Evolutionary conservation across 2,797 vertebrate genomes (phyloP), one percentile per base, ranked within the genome.

Genomic region (Semotilus atromaculatus): DNA sequence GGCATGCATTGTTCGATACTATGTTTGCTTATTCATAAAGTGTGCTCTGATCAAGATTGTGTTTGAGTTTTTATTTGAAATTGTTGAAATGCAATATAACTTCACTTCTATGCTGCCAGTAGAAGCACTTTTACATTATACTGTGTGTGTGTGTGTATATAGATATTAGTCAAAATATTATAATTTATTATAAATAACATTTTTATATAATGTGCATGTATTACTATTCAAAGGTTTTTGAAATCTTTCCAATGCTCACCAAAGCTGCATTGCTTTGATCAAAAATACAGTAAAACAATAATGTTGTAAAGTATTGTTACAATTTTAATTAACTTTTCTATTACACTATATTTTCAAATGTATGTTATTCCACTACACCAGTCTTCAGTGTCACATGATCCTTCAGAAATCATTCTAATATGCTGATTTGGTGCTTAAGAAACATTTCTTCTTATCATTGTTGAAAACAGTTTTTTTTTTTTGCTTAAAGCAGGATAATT

Each of bases 1-100:
- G 31, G 26, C 71, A 23, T 74, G 31, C 51, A 36, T 55, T 68
- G 29, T 70, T 38, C 0, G 2, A 36, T 36, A 55, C 34, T 38
- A 40, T 0, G 11, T 74, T 51, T 51, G 14, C 29, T 75, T 4
- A 89, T 90, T 70, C 34, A 76, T 91, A 92, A 93, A 94, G 92
- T 26, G 58, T 66, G n/a, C 43, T 60, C 19, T 36, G 66, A 73
- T 78, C 38, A 34, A 29, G 58, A 18, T 67, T 80, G 74, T 48
- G 53, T 80, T 75, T 79, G 53, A 51, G 18, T 84, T 70, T 78
- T 71, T 62, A 74, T 78, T 72, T 83, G 29, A 55, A 72, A 40
- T 51, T 62, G 70, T 75, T 18, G 34, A 21, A 16, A 14, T 77
- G 34, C n/a, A 1, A 48, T 48, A 45, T 16, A 16, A 16, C 45